Percentiles rank a stretch among this genome's conserved stretches.
phyloP scores from a whole-genome alignment of 1,140 invertebrate species.

The Drosophila arizonae region DNA sequence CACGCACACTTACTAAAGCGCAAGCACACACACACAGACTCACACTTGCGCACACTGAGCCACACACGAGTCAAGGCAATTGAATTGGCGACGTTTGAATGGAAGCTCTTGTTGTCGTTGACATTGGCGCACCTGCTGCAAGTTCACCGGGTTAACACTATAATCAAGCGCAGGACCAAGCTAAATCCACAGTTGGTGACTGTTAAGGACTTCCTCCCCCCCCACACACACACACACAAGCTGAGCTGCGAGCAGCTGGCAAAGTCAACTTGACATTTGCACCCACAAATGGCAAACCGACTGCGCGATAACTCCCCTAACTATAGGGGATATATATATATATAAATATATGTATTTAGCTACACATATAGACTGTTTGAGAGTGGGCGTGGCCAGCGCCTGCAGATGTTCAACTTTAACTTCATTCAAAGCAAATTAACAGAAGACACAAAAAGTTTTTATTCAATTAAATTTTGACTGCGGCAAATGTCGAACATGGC shows the following conservation, averaged over 20 bases:
- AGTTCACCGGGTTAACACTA: slow-evolving; percentile 76
- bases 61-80: slow-evolving; percentile 34
- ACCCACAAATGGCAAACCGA: slow-evolving; percentile 73
- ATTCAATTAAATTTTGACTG: slow-evolving; percentile 75
- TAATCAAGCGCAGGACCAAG: slow-evolving; percentile 61
- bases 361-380: slow-evolving; percentile 8
- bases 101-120: slow-evolving; percentile 31
- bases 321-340: too few species aligned
- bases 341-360: slow-evolving; percentile 37
- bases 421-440: slow-evolving; percentile 80
- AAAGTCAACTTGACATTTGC: slow-evolving; percentile 79
- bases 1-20: background rate
- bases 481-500: slow-evolving; percentile 7
- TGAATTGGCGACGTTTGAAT: slow-evolving; percentile 62
- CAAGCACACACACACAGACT: background rate
- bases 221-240: slow-evolving; percentile 27
- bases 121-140: slow-evolving; percentile 65
- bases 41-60: background rate
- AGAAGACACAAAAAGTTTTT: slow-evolving; percentile 72
- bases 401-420: slow-evolving; percentile 62
- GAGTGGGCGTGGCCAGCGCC: slow-evolving; percentile 9
- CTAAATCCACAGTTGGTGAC: slow-evolving; percentile 37
- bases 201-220: slow-evolving; percentile 41
- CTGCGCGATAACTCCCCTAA: slow-evolving; percentile 42
- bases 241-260: slow-evolving; percentile 38